Percentiles rank a stretch among this genome's conserved stretches.
Evolutionary conservation across 23 tunicate genomes (phyloP).

Genomic region (Halocynthia aurantium): DNA sequence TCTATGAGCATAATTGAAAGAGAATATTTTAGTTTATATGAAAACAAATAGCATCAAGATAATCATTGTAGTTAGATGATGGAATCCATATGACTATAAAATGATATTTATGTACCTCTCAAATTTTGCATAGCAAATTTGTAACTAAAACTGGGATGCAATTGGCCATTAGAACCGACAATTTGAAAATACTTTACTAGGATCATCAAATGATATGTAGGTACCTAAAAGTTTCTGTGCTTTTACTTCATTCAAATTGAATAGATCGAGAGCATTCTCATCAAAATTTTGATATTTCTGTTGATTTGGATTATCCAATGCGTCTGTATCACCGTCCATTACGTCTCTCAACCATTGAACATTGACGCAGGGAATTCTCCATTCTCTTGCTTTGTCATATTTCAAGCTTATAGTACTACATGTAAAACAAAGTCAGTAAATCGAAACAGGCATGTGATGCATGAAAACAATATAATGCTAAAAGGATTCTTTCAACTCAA

Average conservation of each 20-base stretch:
- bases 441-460: neutral
- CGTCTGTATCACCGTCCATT: constrained; percentile 32
- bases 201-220: neutral
- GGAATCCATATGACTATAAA: too few relatives aligned
- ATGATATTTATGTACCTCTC: too few relatives aligned
- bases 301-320: constrained; percentile 22
- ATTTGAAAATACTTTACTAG: too few relatives aligned
- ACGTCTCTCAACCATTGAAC: constrained; percentile 82
- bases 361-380: constrained; percentile 60
- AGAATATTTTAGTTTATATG: neutral
- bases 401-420: constrained; percentile 44
- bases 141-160: too few relatives aligned
- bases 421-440: neutral
- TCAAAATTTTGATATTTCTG: constrained; percentile 51
- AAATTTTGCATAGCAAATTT: too few relatives aligned
- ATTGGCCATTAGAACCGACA: too few relatives aligned
- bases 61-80: neutral
- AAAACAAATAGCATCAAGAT: neutral
- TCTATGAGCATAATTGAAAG: constrained; percentile 27
- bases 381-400: constrained; percentile 62
- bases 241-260: constrained; percentile 5
- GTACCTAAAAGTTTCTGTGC: constrained; percentile 16
- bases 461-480: neutral
- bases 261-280: constrained; percentile 8
- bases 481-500: neutral